Base-by-base conservation (phyloP, 2,113 vertebrate genomes). In the Mugil cephalus region DNA sequence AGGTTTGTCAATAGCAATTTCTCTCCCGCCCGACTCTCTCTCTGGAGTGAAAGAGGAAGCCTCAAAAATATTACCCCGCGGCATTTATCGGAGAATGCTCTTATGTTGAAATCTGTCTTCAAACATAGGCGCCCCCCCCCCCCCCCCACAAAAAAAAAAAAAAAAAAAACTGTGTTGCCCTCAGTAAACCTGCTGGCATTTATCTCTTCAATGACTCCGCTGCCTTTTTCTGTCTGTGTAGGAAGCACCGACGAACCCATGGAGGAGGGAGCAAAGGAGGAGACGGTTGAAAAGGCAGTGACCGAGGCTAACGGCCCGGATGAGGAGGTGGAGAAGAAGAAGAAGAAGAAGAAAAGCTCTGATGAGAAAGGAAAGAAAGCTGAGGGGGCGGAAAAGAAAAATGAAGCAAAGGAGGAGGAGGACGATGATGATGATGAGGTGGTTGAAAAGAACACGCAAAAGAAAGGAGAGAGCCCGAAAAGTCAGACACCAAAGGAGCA, bases 251-350 rank as follows among this genome's bases (percentile, higher is more conserved):
- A 36, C 7, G 89, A 91, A 34, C 73, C 78, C 62, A 89, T 90
- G 86, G 89, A 90, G 62, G 75, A 82, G 42, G 91, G 72, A 39
- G 82, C 75, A 14, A 76, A 86, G 77, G 82, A 77, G 43, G 84
- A 76, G 46, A 40, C 45, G 7, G 72, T 34, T 21, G 79, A 83
- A 78, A 78, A 85, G 73, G 19, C 69, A 8, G 60, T 59, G 80
- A 73, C 81, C 39, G 55, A 80, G 51, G 66, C 56, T 43, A 79
- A 45, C 76, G 8, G 45, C 61, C 40, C 54, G 45, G 70, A 84
- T 42, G 79, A 89, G 72, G 77, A 77, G 73, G 79, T 63, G 82
- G 77, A 67, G 45, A 54, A 48, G 30, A 7, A 63, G 65, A 71
- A 51, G 18, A 34, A 63, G 4, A n/a, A 24, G 24, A n/a, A n/a